Base-by-base conservation (phyloP, 2,113 vertebrate genomes). In the Corydoras sp. region DNA sequence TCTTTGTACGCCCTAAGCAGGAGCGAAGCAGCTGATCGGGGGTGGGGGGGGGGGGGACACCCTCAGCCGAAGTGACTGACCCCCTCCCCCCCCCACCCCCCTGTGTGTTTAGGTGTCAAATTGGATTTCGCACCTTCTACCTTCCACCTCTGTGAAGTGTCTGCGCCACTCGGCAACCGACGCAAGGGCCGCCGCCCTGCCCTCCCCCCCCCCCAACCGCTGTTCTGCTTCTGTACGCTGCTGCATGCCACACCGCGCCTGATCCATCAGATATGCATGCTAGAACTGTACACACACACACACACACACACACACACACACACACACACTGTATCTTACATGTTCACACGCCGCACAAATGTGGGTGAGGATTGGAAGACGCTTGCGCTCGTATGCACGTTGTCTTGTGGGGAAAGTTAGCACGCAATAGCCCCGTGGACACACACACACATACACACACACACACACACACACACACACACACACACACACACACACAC, bases 21-120 rank as follows among this genome's bases (percentile, higher is more conserved):
- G n/a, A n/a, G n/a, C n/a, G n/a, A n/a, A n/a, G n/a, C n/a, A n/a
- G n/a, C n/a, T n/a, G n/a, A n/a, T n/a, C n/a, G n/a, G n/a, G n/a
- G n/a, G n/a, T n/a, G n/a, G n/a, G n/a, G n/a, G n/a, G n/a, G n/a
- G n/a, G n/a, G n/a, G n/a, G n/a, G n/a, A n/a, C n/a, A n/a, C n/a
- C n/a, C n/a, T n/a, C n/a, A n/a, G n/a, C n/a, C n/a, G n/a, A n/a
- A n/a, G n/a, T n/a, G n/a, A n/a, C n/a, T n/a, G n/a, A n/a, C n/a
- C n/a, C n/a, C n/a, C n/a, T n/a, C n/a, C n/a, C n/a, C n/a, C n/a
- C n/a, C n/a, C n/a, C 67, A 62, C 62, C 30, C 59, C 53, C 74
- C 72, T 78, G 56, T 4, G 69, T 82, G 78, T 72, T 74, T 73
- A 77, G 76, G 78, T 81, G 77, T 81, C 79, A 72, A 68, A 81